These are phyloP conservation scores for Vombatus ursinus DNA, from an alignment of 2,113 vertebrate genomes.

Conservation along the genomic window DNA sequence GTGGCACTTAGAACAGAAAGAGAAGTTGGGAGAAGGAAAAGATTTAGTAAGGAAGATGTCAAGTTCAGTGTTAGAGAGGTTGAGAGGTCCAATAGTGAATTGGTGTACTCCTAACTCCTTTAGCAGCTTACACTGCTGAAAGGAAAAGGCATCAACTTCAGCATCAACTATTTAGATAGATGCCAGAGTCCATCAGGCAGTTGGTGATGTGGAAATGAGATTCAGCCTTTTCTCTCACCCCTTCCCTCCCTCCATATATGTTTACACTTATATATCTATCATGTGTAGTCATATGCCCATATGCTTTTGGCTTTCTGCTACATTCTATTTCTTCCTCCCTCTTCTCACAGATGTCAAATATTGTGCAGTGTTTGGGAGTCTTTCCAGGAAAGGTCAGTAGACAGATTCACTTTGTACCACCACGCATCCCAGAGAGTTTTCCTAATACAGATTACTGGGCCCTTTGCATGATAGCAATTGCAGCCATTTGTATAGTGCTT, in stretches of 20 bases:
- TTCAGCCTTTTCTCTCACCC: slow-evolving; percentile 17
- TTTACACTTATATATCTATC: background rate
- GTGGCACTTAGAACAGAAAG: background rate
- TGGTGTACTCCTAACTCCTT: background rate
- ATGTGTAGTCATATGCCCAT: background rate
- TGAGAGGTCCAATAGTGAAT: background rate
- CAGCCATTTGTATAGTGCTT: background rate
- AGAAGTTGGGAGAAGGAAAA: background rate
- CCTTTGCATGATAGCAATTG: background rate
- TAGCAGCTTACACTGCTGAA: background rate
- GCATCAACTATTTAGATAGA: background rate
- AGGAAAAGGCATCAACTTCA: background rate
- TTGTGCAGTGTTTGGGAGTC: background rate
- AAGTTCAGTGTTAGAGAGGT: background rate
- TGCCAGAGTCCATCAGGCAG: background rate
- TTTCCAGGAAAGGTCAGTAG: background rate
- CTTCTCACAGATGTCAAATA: background rate
- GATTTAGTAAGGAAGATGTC: background rate
- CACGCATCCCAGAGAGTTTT: background rate
- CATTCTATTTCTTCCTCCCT: background rate
- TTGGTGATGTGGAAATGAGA: background rate
- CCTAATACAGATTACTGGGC: background rate
- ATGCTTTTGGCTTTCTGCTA: background rate
- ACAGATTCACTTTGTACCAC: background rate
- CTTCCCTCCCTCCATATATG: slow-evolving; percentile 27